These are phyloP conservation scores for Seira musarum DNA, from an alignment of 2,888 invertebrate genomes.

Conservation along the genomic window DNA sequence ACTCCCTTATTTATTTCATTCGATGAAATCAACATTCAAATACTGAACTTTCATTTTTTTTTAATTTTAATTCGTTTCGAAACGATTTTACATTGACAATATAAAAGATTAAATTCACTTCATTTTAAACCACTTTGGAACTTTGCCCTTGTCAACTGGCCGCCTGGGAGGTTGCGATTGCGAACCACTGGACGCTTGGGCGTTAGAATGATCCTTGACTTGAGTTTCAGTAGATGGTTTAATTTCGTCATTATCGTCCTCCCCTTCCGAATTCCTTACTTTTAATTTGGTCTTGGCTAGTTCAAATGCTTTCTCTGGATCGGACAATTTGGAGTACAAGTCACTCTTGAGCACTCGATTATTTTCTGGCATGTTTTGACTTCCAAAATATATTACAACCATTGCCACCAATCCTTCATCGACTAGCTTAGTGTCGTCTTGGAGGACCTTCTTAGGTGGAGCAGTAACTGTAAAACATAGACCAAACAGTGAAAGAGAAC, in stretches of 20 bases:
- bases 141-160: slow-evolving; percentile 49
- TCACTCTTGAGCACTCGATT: slow-evolving; percentile 32
- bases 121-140: slow-evolving; percentile 64
- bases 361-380: slow-evolving; percentile 32
- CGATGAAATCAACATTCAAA: no score
- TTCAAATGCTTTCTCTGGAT: slow-evolving; percentile 56
- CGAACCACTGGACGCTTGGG: not conserved
- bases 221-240: slow-evolving; percentile 48
- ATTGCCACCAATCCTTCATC: slow-evolving; percentile 86
- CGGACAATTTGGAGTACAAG: slow-evolving; percentile 50
- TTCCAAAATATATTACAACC: slow-evolving; percentile 83
- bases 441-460: slow-evolving; percentile 84
- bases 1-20: no score
- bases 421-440: slow-evolving; percentile 77
- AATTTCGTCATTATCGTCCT: slow-evolving; percentile 25
- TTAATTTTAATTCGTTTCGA: not conserved
- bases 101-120: slow-evolving; percentile 26
- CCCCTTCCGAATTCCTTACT: slow-evolving; percentile 37
- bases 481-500: not conserved
- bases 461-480: slow-evolving; percentile 79
- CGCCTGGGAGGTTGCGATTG: slow-evolving; percentile 25
- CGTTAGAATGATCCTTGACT: slow-evolving; percentile 28
- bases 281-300: slow-evolving; percentile 41
- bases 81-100: not conserved
- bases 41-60: not conserved